Percentiles rank a stretch among this genome's conserved stretches.
These are phyloP conservation scores for Caenorhabditis wallacei DNA, from an alignment of 2,888 invertebrate species.

Conservation along the genomic window DNA sequence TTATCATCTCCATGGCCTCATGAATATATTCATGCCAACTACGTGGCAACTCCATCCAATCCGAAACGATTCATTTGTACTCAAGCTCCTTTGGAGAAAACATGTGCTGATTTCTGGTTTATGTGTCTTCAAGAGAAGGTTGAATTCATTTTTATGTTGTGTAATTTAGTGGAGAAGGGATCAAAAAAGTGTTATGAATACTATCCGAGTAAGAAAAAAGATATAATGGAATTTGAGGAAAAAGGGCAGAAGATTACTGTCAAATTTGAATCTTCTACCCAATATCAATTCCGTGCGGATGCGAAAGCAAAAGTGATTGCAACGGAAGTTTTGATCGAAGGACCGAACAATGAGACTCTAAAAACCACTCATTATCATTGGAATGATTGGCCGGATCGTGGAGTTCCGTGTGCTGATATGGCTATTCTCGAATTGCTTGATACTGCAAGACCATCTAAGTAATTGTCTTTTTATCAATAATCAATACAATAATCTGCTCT, in stretches of 20 bases:
- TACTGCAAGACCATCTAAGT: conserved; percentile 48
- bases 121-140: conserved; percentile 70
- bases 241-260: conserved; percentile 51
- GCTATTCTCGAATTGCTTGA: conserved; percentile 66
- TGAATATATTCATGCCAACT: conserved; percentile 74
- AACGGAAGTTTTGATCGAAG: conserved; percentile 56
- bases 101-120: conserved; percentile 70
- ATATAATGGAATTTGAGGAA: conserved; percentile 55
- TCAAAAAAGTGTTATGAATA: conserved; percentile 68
- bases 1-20: conserved; percentile 54
- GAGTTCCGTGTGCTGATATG: conserved; percentile 66
- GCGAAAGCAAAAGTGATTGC: conserved; percentile 56
- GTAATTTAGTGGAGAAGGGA: conserved; percentile 68
- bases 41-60: conserved; percentile 62
- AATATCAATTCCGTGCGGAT: conserved; percentile 20
- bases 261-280: conserved; percentile 29
- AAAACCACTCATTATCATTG: conserved; percentile 67
- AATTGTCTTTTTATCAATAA: not conserved
- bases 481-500: conserved; percentile 1
- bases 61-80: conserved; percentile 72
- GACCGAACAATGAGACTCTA: conserved; percentile 28
- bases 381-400: conserved; percentile 71
- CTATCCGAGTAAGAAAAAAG: conserved; percentile 59
- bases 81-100: conserved; percentile 72
- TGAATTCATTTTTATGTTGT: conserved; percentile 71